These are phyloP conservation scores for Notocelia uddmanniana DNA, from an alignment of 2,888 invertebrate genomes.

Conservation along the genomic window DNA sequence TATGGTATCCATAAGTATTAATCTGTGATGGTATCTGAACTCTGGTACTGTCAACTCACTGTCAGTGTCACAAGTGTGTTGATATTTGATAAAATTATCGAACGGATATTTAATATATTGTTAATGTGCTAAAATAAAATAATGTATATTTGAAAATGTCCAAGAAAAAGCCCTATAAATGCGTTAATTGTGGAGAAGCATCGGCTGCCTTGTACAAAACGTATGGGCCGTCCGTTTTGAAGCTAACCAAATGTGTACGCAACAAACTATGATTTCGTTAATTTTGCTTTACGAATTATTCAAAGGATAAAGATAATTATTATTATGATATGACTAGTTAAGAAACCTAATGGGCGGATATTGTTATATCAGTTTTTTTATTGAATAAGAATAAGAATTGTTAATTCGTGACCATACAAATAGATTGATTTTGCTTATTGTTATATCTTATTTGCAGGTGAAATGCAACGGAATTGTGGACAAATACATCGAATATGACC, in stretches of 20 bases:
- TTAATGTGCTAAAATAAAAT: not conserved
- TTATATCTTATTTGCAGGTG: constrained; percentile 87
- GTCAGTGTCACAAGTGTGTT: not conserved
- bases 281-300: not conserved
- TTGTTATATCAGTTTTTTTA: not conserved
- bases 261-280: not conserved
- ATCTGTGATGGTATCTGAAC: constrained; percentile 7
- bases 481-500: constrained; percentile 96
- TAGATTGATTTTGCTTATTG: no score
- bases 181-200: constrained; percentile 89
- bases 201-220: constrained; percentile 88
- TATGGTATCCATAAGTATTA: no score
- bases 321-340: not conserved
- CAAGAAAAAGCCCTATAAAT: constrained; percentile 68
- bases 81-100: no score
- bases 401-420: no score
- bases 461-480: constrained; percentile 92
- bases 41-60: not conserved
- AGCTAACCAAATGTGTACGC: constrained; percentile 91
- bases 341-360: not conserved
- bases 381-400: no score
- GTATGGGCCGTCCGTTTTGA: constrained; percentile 90
- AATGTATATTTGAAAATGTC: constrained; percentile 9
- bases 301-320: not conserved
- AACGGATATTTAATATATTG: not conserved